phyloP scores from a whole-genome alignment of 2,888 invertebrate genomes.

The Creontiades dilutus region DNA sequence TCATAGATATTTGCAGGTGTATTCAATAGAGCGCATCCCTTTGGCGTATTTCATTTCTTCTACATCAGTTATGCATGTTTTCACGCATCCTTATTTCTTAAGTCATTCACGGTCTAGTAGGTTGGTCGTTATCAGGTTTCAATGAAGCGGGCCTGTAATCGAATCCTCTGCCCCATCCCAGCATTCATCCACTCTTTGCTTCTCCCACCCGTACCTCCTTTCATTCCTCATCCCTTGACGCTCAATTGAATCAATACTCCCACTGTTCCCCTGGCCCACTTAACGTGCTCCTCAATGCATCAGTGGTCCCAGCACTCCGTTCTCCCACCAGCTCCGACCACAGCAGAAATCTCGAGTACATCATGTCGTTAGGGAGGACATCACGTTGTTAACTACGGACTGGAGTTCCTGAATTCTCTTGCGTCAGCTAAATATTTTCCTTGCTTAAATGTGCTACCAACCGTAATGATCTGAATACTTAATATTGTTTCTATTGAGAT shows the following conservation, averaged over 20 bases:
- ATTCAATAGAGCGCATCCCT: no score
- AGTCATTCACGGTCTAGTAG: neutral
- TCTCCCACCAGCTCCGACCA: neutral
- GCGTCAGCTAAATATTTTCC: no score
- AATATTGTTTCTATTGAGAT: no score
- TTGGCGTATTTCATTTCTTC: no score
- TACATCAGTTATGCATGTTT: no score
- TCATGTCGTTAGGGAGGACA: no score
- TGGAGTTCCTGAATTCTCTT: no score
- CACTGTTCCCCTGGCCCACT: constrained; percentile 24
- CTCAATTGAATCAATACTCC: constrained; percentile 54
- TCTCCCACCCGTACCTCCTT: neutral
- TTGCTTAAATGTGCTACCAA: no score
- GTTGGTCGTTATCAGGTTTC: constrained; percentile 35
- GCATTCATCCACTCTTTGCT: constrained; percentile 2
- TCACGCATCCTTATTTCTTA: neutral
- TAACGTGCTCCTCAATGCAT: constrained; percentile 34
- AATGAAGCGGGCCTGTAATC: neutral
- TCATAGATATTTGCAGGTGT: no score
- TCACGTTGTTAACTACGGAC: no score
- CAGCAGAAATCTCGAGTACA: neutral
- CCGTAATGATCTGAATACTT: no score
- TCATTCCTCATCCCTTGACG: constrained; percentile 36
- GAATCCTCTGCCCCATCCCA: neutral
- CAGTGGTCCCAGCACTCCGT: neutral